Evolutionary conservation across 2,113 vertebrate species (phyloP).

Genomic region (Amazona vittata): DNA sequence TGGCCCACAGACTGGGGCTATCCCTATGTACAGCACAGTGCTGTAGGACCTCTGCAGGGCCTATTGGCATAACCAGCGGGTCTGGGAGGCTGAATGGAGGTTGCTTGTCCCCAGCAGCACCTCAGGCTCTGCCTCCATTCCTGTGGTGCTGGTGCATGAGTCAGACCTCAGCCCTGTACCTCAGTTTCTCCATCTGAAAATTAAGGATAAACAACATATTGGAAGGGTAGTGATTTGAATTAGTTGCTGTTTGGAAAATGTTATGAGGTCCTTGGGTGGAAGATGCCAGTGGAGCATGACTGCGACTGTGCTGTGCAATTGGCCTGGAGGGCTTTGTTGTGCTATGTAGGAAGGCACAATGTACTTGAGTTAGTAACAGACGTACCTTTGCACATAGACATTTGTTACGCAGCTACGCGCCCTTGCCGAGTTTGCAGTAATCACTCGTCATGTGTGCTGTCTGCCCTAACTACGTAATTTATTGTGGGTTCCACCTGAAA

Average conservation of each 20-base stretch:
- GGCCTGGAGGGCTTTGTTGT: not conserved
- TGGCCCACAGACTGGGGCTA: not conserved
- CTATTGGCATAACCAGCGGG: not conserved
- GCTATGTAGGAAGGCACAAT: not conserved
- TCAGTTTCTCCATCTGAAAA: not conserved
- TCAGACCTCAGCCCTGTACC: not conserved
- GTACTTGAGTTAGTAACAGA: not conserved
- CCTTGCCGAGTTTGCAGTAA: not conserved
- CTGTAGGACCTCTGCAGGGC: rapidly evolving
- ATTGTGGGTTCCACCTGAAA: not conserved
- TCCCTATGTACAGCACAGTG: rapidly evolving
- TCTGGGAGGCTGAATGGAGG: not conserved
- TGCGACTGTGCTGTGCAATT: not conserved
- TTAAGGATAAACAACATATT: not conserved
- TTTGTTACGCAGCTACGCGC: not conserved
- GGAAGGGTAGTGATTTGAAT: not conserved
- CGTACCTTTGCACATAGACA: rapidly evolving
- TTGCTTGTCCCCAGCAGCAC: not conserved
- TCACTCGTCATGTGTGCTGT: not conserved
- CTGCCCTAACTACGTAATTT: not conserved
- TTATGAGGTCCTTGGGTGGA: not conserved
- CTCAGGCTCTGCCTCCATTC: not conserved
- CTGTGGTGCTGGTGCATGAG: not conserved
- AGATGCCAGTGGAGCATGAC: rapidly evolving
- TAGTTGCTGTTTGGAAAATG: not conserved